Percentiles rank a stretch among this genome's conserved stretches.
Conservation (phyloP, 1,140 invertebrate species). For the Antheraea mylitta region DNA sequence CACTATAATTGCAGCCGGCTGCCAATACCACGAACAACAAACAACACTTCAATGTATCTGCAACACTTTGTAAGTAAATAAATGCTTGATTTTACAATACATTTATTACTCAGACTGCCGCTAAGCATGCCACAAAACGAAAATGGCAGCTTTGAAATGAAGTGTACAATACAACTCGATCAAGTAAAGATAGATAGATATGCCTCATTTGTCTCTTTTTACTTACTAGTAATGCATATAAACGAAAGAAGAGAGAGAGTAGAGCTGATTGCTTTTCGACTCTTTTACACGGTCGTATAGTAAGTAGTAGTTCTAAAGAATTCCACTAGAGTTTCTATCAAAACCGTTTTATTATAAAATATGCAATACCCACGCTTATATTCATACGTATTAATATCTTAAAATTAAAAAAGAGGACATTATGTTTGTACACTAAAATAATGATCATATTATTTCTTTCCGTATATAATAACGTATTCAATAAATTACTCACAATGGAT, state of each 20-base stretch:
- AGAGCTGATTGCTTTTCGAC: neutral
- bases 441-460: no score
- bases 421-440: no score
- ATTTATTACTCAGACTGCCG: constrained; percentile 54
- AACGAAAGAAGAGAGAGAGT: neutral
- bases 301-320: constrained; percentile 18
- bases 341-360: constrained; percentile 10
- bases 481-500: no score
- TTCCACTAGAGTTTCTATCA: constrained; percentile 16
- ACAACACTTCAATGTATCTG: constrained; percentile 42
- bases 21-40: constrained; percentile 39
- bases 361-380: neutral
- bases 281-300: neutral
- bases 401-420: no score
- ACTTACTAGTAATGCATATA: neutral
- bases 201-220: neutral
- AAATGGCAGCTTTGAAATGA: constrained; percentile 73
- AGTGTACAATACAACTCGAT: constrained; percentile 36
- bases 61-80: constrained; percentile 46
- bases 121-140: constrained; percentile 75
- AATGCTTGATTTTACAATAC: constrained; percentile 41
- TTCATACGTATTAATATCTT: no score
- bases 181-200: constrained; percentile 13
- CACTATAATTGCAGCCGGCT: constrained; percentile 37
- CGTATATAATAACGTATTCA: no score